These are phyloP conservation scores for Phyllotis vaccarum DNA, from an alignment of 2,797 vertebrate species.

Conservation along the genomic window DNA sequence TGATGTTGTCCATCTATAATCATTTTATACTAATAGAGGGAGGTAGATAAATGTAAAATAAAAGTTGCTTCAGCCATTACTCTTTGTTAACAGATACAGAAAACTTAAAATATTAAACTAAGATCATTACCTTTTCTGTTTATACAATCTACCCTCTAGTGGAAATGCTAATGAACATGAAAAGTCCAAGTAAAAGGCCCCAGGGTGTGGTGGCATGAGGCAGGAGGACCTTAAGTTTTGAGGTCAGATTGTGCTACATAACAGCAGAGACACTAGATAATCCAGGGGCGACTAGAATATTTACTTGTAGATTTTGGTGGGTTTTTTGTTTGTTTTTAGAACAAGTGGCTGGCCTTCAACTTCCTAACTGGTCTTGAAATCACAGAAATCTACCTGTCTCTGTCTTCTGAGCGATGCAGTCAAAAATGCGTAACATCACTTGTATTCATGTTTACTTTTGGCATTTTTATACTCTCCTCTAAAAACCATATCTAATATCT, in stretches of 20 bases:
- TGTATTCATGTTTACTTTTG: slow-evolving; percentile 34
- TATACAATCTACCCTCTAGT: slow-evolving; percentile 80
- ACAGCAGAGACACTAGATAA: slow-evolving; percentile 20
- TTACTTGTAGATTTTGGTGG: slow-evolving; percentile 74
- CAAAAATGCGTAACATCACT: background rate
- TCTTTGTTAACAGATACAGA: slow-evolving; percentile 54
- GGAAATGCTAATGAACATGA: slow-evolving; percentile 71
- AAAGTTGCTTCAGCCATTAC: slow-evolving; percentile 62
- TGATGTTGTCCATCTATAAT: slow-evolving; percentile 54
- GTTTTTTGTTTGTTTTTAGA: background rate
- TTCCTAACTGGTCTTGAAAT: background rate
- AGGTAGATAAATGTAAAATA: slow-evolving; percentile 70
- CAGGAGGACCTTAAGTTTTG: background rate
- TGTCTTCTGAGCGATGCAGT: background rate
- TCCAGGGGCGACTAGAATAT: slow-evolving; percentile 57
- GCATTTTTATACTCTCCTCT: slow-evolving; percentile 81
- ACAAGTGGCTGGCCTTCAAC: background rate
- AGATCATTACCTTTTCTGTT: slow-evolving; percentile 57
- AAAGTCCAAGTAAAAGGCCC: slow-evolving; percentile 43
- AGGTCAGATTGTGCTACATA: background rate
- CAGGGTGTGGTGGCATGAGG: background rate
- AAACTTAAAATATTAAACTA: slow-evolving; percentile 54
- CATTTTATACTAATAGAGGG: slow-evolving; percentile 50
- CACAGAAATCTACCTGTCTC: background rate
- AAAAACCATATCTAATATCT: slow-evolving; percentile 75